These are phyloP conservation scores for Paedocypris sp. DNA, from an alignment of 2,113 vertebrate species.

Conservation along the genomic window DNA sequence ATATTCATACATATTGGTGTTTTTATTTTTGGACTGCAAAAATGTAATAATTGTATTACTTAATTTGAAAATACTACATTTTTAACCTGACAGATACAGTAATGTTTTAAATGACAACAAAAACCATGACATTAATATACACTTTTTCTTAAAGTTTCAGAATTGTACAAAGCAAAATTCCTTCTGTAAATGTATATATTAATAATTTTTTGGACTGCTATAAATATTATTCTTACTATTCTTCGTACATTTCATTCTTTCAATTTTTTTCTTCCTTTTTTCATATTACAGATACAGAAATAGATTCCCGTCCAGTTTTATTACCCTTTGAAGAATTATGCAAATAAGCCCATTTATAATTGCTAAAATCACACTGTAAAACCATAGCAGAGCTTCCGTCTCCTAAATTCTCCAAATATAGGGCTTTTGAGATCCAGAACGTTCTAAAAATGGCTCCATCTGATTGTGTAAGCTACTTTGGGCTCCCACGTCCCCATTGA, in stretches of 20 bases:
- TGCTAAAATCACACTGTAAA: not conserved
- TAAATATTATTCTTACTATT: not conserved
- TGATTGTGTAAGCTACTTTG: slow-evolving; percentile 33
- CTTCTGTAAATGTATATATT: no score
- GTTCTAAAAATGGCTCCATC: slow-evolving; percentile 16
- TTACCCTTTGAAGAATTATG: not conserved
- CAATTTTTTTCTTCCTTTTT: not conserved
- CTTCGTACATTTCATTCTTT: not conserved
- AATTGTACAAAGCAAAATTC: no score
- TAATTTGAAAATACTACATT: no score
- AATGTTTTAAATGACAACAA: no score
- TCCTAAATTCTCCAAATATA: not conserved
- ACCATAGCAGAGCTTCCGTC: not conserved
- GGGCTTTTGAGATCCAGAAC: slow-evolving; percentile 9
- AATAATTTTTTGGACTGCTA: not conserved
- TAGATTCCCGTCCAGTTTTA: not conserved
- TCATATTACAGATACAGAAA: not conserved
- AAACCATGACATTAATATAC: no score
- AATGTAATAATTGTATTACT: no score
- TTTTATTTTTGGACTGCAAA: no score
- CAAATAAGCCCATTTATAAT: not conserved
- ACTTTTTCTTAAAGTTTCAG: no score
- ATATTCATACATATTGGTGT: no score
- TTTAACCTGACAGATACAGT: no score
- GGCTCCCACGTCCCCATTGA: slow-evolving; percentile 21